phyloP scores from a whole-genome alignment of 2,113 vertebrate species.

The Condylura cristata region DNA sequence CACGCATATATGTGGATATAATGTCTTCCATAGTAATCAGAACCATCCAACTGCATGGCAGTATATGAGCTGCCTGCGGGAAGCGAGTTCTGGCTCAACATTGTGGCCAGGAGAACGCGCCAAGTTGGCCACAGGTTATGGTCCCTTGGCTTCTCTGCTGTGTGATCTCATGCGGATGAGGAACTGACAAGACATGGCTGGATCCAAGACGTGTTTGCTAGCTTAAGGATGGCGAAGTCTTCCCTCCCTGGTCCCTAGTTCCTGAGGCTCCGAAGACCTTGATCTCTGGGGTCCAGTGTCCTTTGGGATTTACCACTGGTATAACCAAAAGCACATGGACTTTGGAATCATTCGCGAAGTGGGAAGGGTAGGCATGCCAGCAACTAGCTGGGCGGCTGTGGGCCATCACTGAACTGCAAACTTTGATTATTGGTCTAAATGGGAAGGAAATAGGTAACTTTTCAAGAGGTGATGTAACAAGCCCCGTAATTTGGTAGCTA shows the following conservation, averaged over 20 bases:
- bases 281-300: not conserved
- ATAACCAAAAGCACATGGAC: not conserved
- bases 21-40: not conserved
- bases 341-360: not conserved
- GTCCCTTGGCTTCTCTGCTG: not conserved
- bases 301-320: not conserved
- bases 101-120: not conserved
- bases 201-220: not conserved
- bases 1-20: not conserved
- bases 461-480: not conserved
- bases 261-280: not conserved
- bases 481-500: not conserved
- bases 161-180: not conserved
- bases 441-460: not conserved
- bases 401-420: too few relatives aligned
- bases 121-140: not conserved
- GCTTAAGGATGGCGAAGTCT: not conserved
- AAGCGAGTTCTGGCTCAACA: not conserved
- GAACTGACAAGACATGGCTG: not conserved
- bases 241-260: not conserved
- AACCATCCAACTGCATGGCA: not conserved
- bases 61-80: not conserved
- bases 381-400: too few relatives aligned
- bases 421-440: not conserved
- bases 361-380: too few relatives aligned